These are phyloP conservation scores for Zingel zingel DNA, from an alignment of 2,113 vertebrate genomes.

Conservation along the genomic window DNA sequence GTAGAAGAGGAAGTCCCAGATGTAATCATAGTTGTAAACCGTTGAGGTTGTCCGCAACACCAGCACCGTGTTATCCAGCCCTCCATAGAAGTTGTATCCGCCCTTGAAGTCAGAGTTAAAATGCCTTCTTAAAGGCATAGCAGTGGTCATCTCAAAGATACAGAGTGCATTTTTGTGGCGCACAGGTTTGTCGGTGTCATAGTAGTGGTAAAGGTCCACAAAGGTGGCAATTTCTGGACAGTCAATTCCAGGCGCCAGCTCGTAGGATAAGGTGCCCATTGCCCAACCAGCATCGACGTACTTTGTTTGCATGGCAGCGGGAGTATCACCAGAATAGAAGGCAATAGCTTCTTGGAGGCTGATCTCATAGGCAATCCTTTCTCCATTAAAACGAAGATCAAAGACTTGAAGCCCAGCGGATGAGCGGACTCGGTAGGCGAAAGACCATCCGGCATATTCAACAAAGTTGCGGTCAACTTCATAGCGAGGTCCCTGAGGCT, in stretches of 20 bases:
- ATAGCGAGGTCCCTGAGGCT: constrained; percentile 88
- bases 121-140: constrained; percentile 89
- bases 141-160: constrained; percentile 92
- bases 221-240: constrained; percentile 90
- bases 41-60: constrained; percentile 91
- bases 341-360: constrained; percentile 92
- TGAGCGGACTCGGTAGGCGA: constrained; percentile 89
- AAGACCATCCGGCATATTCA: constrained; percentile 90
- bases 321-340: constrained; percentile 90
- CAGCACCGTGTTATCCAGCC: constrained; percentile 88
- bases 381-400: constrained; percentile 88
- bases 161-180: constrained; percentile 86
- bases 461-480: constrained; percentile 83
- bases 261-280: constrained; percentile 87
- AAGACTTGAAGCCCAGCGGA: constrained; percentile 91
- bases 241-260: constrained; percentile 90
- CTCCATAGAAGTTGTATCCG: constrained; percentile 89
- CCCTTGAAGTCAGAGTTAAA: constrained; percentile 87
- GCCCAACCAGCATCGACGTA: constrained; percentile 92
- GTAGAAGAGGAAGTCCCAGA: constrained; percentile 94
- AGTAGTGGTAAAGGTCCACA: constrained; percentile 88
- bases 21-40: constrained; percentile 96
- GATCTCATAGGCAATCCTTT: constrained; percentile 92
- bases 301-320: constrained; percentile 93
- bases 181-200: constrained; percentile 86